A percentile compares a stretch with the other conserved stretches of the same genome.
Evolutionary conservation across 2,797 vertebrate species (phyloP).

Genomic region (Pempheris klunzingeri): DNA sequence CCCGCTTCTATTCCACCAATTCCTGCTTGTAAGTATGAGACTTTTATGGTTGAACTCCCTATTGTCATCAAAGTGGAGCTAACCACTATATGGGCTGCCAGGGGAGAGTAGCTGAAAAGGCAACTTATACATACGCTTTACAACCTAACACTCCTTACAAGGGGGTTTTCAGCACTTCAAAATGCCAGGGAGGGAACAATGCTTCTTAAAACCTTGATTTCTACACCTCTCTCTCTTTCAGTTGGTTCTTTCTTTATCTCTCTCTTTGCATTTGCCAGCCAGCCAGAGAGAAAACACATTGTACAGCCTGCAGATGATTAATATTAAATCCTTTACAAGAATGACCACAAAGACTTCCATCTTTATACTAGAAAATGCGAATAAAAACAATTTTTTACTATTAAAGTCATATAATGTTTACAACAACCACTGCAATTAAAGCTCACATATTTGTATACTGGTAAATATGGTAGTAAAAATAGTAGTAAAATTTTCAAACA

Average conservation of each 20-base stretch:
- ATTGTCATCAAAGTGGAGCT: constrained; percentile 72
- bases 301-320: not conserved
- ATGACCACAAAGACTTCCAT: not conserved
- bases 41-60: constrained; percentile 72
- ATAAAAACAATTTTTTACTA: no score
- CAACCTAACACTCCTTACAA: constrained; percentile 45
- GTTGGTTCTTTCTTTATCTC: constrained; percentile 30
- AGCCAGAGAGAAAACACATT: constrained; percentile 7
- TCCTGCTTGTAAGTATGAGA: constrained; percentile 54
- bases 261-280: constrained; percentile 4
- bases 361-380: not conserved
- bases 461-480: no score
- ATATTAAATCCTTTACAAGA: not conserved
- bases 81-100: constrained; percentile 61
- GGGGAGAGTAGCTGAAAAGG: constrained; percentile 58
- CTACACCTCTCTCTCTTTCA: not conserved
- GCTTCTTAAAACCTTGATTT: constrained; percentile 33
- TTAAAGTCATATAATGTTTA: no score
- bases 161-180: constrained; percentile 56
- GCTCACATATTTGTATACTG: no score
- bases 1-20: constrained; percentile 57
- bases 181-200: constrained; percentile 52
- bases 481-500: not conserved
- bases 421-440: no score
- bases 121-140: constrained; percentile 63